A percentile compares a stretch with the other conserved stretches of the same genome.
phyloP scores from a whole-genome alignment of 2,113 vertebrate species.

The Pteropus alecto region DNA sequence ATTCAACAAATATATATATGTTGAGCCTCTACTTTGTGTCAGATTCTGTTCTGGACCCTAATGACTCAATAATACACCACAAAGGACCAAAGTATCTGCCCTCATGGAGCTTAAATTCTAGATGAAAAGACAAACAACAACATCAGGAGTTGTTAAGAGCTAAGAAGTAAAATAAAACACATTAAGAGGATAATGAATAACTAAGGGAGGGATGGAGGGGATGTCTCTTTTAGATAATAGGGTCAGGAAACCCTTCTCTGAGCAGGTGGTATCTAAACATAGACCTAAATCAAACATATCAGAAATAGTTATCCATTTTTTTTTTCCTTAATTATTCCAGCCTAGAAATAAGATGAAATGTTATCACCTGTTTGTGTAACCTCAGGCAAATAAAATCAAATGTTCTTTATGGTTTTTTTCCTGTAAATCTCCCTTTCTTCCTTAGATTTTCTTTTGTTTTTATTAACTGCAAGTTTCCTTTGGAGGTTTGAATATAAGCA shows the following conservation, averaged over 20 bases:
- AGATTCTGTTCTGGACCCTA: background rate
- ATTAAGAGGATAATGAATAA: background rate
- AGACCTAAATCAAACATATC: background rate
- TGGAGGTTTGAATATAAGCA: background rate
- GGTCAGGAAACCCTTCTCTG: background rate
- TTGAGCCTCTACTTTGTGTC: background rate
- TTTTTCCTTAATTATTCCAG: background rate
- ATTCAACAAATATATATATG: background rate
- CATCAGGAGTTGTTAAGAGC: background rate
- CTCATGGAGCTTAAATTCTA: background rate
- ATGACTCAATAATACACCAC: background rate
- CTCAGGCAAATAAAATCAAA: background rate
- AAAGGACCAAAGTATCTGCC: background rate
- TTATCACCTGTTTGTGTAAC: background rate
- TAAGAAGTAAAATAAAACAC: background rate
- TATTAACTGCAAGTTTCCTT: background rate
- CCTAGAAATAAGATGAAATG: background rate
- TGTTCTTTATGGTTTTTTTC: conserved; percentile 24
- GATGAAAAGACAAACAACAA: background rate
- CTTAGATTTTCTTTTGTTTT: background rate
- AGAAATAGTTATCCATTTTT: background rate
- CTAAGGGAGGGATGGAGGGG: background rate
- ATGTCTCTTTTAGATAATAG: background rate
- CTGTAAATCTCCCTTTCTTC: background rate
- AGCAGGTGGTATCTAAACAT: background rate